These are phyloP conservation scores for Heterotis niloticus DNA, from an alignment of 2,113 vertebrate genomes.

Conservation along the genomic window DNA sequence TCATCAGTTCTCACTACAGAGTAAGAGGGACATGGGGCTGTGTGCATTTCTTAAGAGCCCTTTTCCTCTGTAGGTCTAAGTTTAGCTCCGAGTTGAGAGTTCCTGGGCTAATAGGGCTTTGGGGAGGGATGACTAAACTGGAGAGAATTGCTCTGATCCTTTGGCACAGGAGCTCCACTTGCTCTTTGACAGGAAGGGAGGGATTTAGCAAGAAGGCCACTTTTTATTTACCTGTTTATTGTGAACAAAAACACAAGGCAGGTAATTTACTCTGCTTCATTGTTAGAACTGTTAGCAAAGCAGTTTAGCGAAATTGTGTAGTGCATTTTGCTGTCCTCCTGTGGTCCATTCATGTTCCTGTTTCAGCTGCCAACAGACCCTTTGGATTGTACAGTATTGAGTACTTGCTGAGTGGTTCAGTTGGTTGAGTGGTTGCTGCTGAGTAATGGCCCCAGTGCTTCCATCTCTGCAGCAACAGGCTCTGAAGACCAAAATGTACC, in stretches of 20 bases:
- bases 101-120: constrained; percentile 12
- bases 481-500: no score
- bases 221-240: constrained; percentile 15
- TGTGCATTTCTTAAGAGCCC: neutral
- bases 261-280: neutral
- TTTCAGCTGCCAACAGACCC: neutral
- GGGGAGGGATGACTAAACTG: neutral
- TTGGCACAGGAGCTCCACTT: neutral
- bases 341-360: neutral
- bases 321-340: no score
- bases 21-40: neutral
- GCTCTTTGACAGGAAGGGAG: neutral
- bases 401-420: no score
- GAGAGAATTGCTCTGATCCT: neutral
- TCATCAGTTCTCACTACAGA: neutral
- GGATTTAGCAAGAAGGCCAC: neutral
- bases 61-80: neutral
- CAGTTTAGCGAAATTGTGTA: neutral
- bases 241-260: constrained; percentile 10
- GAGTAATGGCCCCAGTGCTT: no score
- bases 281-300: neutral
- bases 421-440: no score
- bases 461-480: no score
- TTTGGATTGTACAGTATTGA: neutral
- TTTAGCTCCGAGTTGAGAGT: neutral